Conservation (phyloP, 2,797 vertebrate species). For the Furcifer pardalis region DNA sequence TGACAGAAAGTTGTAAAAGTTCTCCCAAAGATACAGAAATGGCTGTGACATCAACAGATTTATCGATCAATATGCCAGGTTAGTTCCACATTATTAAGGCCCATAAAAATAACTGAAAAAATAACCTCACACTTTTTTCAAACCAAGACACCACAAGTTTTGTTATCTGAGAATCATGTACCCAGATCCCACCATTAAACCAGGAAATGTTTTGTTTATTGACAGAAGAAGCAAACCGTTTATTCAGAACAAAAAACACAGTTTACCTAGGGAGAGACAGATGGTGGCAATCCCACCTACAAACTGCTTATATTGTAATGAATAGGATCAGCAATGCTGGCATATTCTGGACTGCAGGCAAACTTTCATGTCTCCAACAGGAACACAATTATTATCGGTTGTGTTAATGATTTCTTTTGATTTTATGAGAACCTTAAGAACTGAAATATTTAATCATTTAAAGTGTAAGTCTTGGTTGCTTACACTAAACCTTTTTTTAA, state of each 20-base stretch:
- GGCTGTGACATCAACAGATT: too few species aligned
- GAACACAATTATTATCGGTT: background rate
- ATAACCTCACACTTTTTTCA: background rate
- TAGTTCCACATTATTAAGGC: background rate
- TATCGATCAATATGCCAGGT: background rate
- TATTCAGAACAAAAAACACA: background rate
- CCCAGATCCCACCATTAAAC: background rate
- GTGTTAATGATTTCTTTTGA: background rate
- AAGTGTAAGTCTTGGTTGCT: background rate
- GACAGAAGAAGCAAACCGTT: background rate
- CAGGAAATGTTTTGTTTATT: background rate
- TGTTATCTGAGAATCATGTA: background rate
- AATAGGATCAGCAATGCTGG: background rate
- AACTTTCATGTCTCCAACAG: background rate
- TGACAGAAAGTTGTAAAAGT: background rate
- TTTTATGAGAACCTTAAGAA: background rate
- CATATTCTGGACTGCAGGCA: background rate
- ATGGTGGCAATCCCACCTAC: background rate
- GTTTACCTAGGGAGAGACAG: background rate
- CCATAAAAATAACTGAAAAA: background rate
- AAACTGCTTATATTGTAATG: background rate
- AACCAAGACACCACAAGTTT: background rate
- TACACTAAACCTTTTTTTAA: background rate
- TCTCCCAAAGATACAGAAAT: background rate
- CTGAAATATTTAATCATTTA: background rate